These are phyloP conservation scores for Acropora tenuis DNA, from an alignment of 64 coral and sea anemone species.

Conservation along the genomic window DNA sequence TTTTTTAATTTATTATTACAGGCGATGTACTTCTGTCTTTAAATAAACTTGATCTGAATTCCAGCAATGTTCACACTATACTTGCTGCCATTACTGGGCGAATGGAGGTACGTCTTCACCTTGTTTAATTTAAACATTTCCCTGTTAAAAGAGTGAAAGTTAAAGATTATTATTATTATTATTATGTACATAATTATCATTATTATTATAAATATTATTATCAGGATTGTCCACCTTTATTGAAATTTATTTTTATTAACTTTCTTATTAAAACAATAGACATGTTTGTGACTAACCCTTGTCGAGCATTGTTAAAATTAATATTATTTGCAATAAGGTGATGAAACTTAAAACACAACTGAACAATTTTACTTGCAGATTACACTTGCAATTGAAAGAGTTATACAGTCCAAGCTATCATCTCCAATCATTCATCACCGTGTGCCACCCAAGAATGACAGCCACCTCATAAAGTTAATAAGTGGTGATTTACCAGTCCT, in stretches of 20 bases:
- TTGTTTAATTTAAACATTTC: no score
- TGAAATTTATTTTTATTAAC: no score
- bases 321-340: no score
- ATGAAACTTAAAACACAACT: neutral
- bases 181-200: no score
- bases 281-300: no score
- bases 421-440: conserved; percentile 52
- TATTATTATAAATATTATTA: no score
- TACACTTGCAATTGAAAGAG: conserved; percentile 79
- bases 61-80: conserved; percentile 89
- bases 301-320: no score
- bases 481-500: conserved; percentile 66
- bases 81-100: conserved; percentile 88
- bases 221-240: no score
- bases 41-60: conserved; percentile 88
- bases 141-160: no score
- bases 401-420: conserved; percentile 51
- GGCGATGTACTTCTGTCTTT: conserved; percentile 69
- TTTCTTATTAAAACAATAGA: no score
- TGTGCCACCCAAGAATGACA: conserved; percentile 76
- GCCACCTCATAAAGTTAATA: conserved; percentile 82
- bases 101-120: conserved; percentile 40
- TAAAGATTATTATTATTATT: no score
- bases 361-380: conserved; percentile 61
- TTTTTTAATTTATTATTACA: no score